A percentile compares a stretch with the other conserved stretches of the same genome.
These are phyloP conservation scores for Denticeps clupeoides DNA, from an alignment of 2,797 vertebrate species.

Conservation along the genomic window DNA sequence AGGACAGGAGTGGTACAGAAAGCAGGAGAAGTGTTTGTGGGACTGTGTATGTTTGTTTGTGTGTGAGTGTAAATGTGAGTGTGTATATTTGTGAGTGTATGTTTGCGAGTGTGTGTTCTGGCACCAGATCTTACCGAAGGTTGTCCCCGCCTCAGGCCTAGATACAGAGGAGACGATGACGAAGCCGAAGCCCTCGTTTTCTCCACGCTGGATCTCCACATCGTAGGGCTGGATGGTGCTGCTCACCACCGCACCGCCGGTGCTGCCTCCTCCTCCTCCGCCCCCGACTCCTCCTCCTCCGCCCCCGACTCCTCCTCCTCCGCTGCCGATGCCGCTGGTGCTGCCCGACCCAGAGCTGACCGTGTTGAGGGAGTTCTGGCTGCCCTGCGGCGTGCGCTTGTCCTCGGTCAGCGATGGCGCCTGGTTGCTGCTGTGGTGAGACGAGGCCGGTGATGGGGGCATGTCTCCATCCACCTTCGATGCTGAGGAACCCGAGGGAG, in stretches of 20 bases:
- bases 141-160: constrained; percentile 86
- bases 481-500: constrained; percentile 34
- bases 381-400: constrained; percentile 77
- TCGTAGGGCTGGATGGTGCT: constrained; percentile 80
- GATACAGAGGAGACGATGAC: constrained; percentile 97
- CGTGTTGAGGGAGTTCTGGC: constrained; percentile 80
- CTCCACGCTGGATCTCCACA: constrained; percentile 87
- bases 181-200: constrained; percentile 93
- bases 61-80: not conserved
- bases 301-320: constrained; percentile 54
- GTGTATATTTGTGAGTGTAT: constrained; percentile 3
- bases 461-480: constrained; percentile 77
- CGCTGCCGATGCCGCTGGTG: constrained; percentile 75
- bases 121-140: constrained; percentile 74
- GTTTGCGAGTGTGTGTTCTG: not conserved
- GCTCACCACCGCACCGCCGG: constrained; percentile 57
- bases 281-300: constrained; percentile 47
- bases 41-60: not conserved
- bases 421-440: constrained; percentile 81
- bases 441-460: constrained; percentile 73
- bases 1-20: constrained; percentile 7
- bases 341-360: constrained; percentile 82
- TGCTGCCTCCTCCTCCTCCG: constrained; percentile 40
- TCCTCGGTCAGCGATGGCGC: constrained; percentile 72
- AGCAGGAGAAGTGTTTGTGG: constrained; percentile 1